Conservation (phyloP, 2,888 invertebrate species). For the Pyrrhia umbra region DNA sequence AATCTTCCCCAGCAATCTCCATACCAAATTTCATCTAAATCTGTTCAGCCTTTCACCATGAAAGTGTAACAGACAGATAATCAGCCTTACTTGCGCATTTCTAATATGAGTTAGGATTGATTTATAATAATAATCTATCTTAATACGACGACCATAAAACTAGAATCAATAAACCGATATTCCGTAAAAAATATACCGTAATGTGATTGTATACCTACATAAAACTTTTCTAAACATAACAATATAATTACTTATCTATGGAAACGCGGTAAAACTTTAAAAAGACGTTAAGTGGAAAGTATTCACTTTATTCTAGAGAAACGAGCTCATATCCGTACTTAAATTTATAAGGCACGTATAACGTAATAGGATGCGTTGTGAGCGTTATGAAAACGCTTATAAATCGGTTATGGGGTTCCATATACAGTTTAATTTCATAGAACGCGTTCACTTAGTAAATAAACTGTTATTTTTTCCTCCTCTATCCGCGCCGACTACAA, state of each 20-base stretch:
- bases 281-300: constrained; percentile 24
- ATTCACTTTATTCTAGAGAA: constrained; percentile 34
- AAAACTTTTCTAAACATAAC: constrained; percentile 16
- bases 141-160: too few species aligned
- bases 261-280: constrained; percentile 12
- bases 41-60: too few species aligned
- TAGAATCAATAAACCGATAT: not conserved
- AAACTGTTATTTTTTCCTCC: constrained; percentile 65
- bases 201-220: not conserved
- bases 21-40: too few species aligned
- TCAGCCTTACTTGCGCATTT: too few species aligned
- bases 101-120: too few species aligned
- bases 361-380: constrained; percentile 45
- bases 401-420: constrained; percentile 48
- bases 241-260: constrained; percentile 6
- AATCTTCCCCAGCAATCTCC: too few species aligned
- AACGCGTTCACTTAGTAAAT: constrained; percentile 62
- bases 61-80: too few species aligned
- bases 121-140: too few species aligned
- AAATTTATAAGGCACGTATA: constrained; percentile 40
- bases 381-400: constrained; percentile 59
- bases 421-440: constrained; percentile 64
- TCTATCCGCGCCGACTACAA: constrained; percentile 54
- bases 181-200: not conserved
- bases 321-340: constrained; percentile 19